Evolutionary conservation across 2,888 invertebrate genomes (phyloP).

Genomic region (Volucella bombylans): DNA sequence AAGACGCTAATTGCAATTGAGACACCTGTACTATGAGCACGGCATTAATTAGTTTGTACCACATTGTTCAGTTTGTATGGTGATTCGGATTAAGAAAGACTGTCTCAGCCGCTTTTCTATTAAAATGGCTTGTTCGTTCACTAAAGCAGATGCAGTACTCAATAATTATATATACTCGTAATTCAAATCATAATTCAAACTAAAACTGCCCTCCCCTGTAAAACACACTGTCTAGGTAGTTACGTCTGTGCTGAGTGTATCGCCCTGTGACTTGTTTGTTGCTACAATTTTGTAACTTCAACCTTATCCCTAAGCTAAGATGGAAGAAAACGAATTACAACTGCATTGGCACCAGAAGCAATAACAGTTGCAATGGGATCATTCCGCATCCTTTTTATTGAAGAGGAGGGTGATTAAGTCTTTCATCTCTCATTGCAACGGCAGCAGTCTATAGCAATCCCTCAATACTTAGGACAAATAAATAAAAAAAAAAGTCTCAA

Average conservation of each 20-base stretch:
- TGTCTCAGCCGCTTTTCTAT: too few relatives aligned
- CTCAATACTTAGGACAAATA: slow-evolving; percentile 25
- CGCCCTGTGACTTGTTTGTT: slow-evolving; percentile 48
- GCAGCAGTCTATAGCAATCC: slow-evolving; percentile 28
- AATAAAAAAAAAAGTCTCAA: slow-evolving; percentile 23
- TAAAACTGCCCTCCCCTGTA: not conserved
- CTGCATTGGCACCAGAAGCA: not conserved
- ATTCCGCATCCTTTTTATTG: not conserved
- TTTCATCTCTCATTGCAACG: not conserved
- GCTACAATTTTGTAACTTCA: slow-evolving; percentile 48
- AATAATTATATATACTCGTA: not conserved
- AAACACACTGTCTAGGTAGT: slow-evolving; percentile 29
- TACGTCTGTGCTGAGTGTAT: slow-evolving; percentile 26
- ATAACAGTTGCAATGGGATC: not conserved
- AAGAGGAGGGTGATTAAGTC: not conserved
- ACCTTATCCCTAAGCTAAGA: slow-evolving; percentile 25
- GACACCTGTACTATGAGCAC: too few relatives aligned
- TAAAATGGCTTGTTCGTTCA: too few relatives aligned
- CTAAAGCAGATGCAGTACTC: too few relatives aligned
- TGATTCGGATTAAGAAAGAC: too few relatives aligned
- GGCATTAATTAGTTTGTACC: too few relatives aligned
- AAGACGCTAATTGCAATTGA: too few relatives aligned
- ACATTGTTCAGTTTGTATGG: too few relatives aligned
- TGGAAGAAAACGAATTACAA: slow-evolving; percentile 36
- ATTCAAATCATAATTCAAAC: not conserved